These are phyloP conservation scores for Cheilosia vulpina DNA, from an alignment of 2,888 invertebrate species.

Conservation along the genomic window DNA sequence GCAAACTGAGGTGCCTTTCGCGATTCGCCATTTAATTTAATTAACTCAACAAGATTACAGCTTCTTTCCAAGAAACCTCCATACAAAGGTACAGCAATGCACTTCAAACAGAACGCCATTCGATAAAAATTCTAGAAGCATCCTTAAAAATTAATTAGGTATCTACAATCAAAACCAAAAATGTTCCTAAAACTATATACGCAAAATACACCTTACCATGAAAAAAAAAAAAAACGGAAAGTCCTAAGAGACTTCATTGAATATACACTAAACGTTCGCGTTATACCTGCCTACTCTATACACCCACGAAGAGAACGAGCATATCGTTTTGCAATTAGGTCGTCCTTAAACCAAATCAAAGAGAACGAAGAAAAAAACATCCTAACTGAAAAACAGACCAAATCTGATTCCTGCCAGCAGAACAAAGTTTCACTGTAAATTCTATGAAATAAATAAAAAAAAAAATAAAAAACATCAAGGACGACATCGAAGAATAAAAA, in stretches of 20 bases:
- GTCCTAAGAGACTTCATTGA: constrained; percentile 38
- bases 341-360: constrained; percentile 33
- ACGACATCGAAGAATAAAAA: constrained; percentile 67
- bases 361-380: not conserved
- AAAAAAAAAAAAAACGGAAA: constrained; percentile 8
- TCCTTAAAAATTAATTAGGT: constrained; percentile 36
- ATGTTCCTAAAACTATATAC: constrained; percentile 21
- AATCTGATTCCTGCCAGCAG: constrained; percentile 11
- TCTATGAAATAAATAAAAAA: not conserved
- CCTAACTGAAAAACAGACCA: not conserved
- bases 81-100: not conserved
- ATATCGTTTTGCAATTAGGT: constrained; percentile 64
- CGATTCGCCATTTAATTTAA: constrained; percentile 13
- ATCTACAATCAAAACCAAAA: constrained; percentile 50
- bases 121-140: too few species aligned
- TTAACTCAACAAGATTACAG: constrained; percentile 17
- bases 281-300: not conserved
- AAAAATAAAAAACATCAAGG: constrained; percentile 63
- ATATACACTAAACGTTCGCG: constrained; percentile 19
- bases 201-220: not conserved
- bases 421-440: constrained; percentile 57
- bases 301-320: not conserved
- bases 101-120: too few species aligned
- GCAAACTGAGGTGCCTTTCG: not conserved
- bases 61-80: not conserved